phyloP scores from a whole-genome alignment of 2,113 vertebrate genomes.

The Percopsis transmontana region DNA sequence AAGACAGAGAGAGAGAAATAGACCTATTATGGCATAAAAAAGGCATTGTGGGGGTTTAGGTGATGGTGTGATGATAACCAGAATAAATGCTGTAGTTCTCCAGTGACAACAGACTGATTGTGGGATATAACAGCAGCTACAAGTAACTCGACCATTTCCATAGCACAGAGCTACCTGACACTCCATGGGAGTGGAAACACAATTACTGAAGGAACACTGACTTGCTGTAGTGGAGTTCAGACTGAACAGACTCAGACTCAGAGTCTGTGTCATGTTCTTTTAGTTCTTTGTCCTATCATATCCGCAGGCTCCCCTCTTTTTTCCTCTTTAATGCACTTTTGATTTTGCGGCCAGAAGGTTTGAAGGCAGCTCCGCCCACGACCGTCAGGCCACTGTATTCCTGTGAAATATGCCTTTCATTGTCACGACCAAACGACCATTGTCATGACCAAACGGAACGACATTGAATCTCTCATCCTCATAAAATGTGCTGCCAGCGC shows the following conservation, averaged over 20 bases:
- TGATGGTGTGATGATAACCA: slow-evolving; percentile 44
- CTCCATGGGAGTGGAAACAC: background rate
- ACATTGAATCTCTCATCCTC: slow-evolving; percentile 14
- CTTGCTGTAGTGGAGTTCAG: background rate
- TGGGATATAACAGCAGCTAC: slow-evolving; percentile 23
- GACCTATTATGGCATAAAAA: slow-evolving; percentile 46
- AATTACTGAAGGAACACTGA: slow-evolving; percentile 17
- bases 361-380: slow-evolving; percentile 25
- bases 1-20: slow-evolving; percentile 35
- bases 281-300: slow-evolving; percentile 36
- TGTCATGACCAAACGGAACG: slow-evolving; percentile 41
- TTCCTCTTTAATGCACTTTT: slow-evolving; percentile 21
- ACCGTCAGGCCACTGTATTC: slow-evolving; percentile 18
- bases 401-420: slow-evolving; percentile 49
- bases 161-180: background rate
- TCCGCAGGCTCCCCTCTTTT: slow-evolving; percentile 18
- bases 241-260: slow-evolving; percentile 16
- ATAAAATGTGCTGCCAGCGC: slow-evolving; percentile 23
- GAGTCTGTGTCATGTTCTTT: slow-evolving; percentile 17
- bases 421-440: slow-evolving; percentile 37
- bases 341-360: slow-evolving; percentile 26
- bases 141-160: background rate
- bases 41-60: slow-evolving; percentile 46
- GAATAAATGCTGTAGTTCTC: slow-evolving; percentile 44
- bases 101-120: slow-evolving; percentile 19